Base-by-base conservation (phyloP, 1,140 invertebrate genomes). In the Hestina assimilis region DNA sequence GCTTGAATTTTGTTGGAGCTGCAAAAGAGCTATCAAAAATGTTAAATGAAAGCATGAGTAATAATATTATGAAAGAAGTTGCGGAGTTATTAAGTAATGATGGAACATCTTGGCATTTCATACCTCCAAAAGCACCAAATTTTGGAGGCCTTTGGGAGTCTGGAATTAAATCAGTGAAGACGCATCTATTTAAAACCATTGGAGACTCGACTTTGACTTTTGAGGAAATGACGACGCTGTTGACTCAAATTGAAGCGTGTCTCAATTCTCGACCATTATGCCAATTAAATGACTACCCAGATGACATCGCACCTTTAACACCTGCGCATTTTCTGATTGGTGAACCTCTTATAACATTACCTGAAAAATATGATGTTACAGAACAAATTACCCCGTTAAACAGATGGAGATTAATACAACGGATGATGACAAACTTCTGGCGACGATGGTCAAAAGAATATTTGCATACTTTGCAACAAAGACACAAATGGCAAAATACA, bases 381-480 rank as follows among this genome's bases (percentile, higher is more conserved):
- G 31, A 15, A 50, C 43, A 53, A 19, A 9, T 33, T 14, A 57
- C 33, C 43, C 23, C 33, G 26, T 15, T 61, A 14, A 12, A 28
- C 4, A 50, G 54, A 3, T 46, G 47, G 55, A 46, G 51, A 28
- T 12, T 23, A 3, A 43, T 40, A 8, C 55, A 64, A 46, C 11
- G 28, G 4, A 56, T 58, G 38, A 19, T 56, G 1, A 52, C 59
- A 59, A 26, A 31, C 12, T 57, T 58, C 58, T 60, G 63, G 53
- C 53, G 40, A 14, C 23, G 54, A 14, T 61, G 58, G 63, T 46
- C 54, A 3, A 40, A 51, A 14, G 63, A 66, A 52, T 66, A 66
- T 38, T 33, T 62, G n/a, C 41, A 31, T 3, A 19, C 31, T 3
- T 47, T 62, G 4, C 20, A 59, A 14, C 59, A 59, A 0, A 14